A percentile compares a stretch with the other conserved stretches of the same genome.
Conservation (phyloP, 1,140 invertebrate genomes). For the Drosophila malerkotliana region DNA sequence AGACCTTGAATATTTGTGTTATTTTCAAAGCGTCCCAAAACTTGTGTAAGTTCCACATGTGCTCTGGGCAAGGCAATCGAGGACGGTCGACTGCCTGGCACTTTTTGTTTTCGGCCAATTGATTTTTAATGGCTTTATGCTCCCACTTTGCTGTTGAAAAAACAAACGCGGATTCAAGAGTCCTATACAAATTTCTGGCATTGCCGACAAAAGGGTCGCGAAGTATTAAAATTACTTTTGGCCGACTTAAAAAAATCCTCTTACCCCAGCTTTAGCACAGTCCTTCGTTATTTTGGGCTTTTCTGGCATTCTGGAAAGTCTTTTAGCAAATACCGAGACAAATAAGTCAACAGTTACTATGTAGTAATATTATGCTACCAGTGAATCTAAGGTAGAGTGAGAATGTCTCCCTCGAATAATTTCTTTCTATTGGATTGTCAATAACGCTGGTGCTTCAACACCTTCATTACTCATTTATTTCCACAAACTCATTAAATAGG, state of each 20-base stretch:
- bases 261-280: slow-evolving; percentile 8
- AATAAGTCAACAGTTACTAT: no score
- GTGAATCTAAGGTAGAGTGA: not conserved
- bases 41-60: slow-evolving; percentile 30
- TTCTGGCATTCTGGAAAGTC: not conserved
- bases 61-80: slow-evolving; percentile 1
- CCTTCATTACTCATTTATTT: no score
- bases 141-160: slow-evolving; percentile 35
- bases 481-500: no score
- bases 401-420: slow-evolving; percentile 51
- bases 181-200: slow-evolving; percentile 11
- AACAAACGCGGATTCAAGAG: slow-evolving; percentile 51
- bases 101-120: slow-evolving; percentile 69
- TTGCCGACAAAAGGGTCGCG: slow-evolving; percentile 33
- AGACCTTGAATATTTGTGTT: slow-evolving; percentile 20
- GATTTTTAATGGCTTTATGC: slow-evolving; percentile 73
- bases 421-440: slow-evolving; percentile 42
- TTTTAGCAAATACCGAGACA: slow-evolving; percentile 39
- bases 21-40: slow-evolving; percentile 14
- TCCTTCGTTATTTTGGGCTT: not conserved
- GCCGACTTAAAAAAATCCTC: slow-evolving; percentile 34
- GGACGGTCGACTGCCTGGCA: slow-evolving; percentile 22
- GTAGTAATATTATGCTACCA: no score
- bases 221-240: slow-evolving; percentile 60
- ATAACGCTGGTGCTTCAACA: not conserved